These are phyloP conservation scores for Eulacestoma nigropectus DNA, from an alignment of 2,113 vertebrate species.

Conservation along the genomic window DNA sequence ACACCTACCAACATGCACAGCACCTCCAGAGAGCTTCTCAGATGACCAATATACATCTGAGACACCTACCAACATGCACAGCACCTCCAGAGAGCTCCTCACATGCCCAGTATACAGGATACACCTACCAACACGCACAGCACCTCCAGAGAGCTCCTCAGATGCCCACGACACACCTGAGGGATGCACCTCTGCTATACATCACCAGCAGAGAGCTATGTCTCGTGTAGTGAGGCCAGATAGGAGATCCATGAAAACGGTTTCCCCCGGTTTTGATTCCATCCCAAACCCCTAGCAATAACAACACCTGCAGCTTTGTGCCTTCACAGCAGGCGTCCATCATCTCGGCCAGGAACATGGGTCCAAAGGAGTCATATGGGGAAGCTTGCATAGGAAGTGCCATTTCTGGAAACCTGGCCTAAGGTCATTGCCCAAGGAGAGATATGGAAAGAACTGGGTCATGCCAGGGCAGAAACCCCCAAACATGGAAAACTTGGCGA, in stretches of 20 bases:
- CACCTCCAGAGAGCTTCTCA: neutral
- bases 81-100: neutral
- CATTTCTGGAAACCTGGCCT: neutral
- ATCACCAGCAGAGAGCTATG: fast-evolving
- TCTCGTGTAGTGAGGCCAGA: fast-evolving
- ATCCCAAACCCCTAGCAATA: neutral
- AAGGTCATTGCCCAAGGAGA: neutral
- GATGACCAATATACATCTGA: fast-evolving
- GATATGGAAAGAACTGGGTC: neutral
- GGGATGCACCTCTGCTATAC: fast-evolving
- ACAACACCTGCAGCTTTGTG: fast-evolving
- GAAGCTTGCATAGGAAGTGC: neutral
- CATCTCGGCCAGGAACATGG: fast-evolving
- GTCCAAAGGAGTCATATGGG: neutral
- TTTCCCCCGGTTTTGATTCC: neutral
- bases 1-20: fast-evolving
- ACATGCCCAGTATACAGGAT: fast-evolving
- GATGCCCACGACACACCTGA: neutral
- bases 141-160: neutral
- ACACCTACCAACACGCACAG: fast-evolving
- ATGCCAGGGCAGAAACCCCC: neutral
- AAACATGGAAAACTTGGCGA: neutral
- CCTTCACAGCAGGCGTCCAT: neutral
- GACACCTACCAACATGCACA: fast-evolving
- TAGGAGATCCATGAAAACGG: fast-evolving